Conservation (phyloP, 1,140 invertebrate species). For the Drosophila gunungcola region DNA sequence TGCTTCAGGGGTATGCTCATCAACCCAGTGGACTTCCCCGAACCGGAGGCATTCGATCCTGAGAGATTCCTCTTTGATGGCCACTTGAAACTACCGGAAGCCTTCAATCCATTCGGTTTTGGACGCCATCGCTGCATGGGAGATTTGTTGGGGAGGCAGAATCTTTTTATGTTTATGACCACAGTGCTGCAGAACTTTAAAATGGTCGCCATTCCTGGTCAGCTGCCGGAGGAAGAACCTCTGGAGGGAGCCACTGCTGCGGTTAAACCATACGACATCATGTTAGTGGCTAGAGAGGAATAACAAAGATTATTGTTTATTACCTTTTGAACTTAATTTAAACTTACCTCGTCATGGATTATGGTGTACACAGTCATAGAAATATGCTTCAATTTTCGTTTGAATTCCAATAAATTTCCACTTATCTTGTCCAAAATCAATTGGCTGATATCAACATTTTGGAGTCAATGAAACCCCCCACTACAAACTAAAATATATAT, state of each 20-base stretch:
- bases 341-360: constrained; percentile 6
- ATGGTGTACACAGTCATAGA: background rate
- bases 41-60: constrained; percentile 89
- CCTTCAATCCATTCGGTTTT: constrained; percentile 91
- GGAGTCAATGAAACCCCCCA: background rate
- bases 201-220: constrained; percentile 88
- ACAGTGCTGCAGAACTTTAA: constrained; percentile 92
- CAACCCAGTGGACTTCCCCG: constrained; percentile 88
- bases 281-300: constrained; percentile 84
- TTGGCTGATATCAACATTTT: too few species aligned
- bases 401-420: background rate
- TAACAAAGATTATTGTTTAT: background rate
- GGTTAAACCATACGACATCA: constrained; percentile 89
- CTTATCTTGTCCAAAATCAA: background rate
- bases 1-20: constrained; percentile 92
- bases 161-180: constrained; percentile 93
- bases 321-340: background rate
- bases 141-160: constrained; percentile 92
- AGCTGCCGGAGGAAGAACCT: constrained; percentile 87
- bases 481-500: constrained; percentile 3
- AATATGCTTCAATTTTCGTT: background rate
- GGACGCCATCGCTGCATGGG: constrained; percentile 94
- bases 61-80: constrained; percentile 91
- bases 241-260: constrained; percentile 91
- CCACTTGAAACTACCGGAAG: constrained; percentile 88